phyloP scores from a whole-genome alignment of 2,888 invertebrate species.

The Aleiodes testaceus region DNA sequence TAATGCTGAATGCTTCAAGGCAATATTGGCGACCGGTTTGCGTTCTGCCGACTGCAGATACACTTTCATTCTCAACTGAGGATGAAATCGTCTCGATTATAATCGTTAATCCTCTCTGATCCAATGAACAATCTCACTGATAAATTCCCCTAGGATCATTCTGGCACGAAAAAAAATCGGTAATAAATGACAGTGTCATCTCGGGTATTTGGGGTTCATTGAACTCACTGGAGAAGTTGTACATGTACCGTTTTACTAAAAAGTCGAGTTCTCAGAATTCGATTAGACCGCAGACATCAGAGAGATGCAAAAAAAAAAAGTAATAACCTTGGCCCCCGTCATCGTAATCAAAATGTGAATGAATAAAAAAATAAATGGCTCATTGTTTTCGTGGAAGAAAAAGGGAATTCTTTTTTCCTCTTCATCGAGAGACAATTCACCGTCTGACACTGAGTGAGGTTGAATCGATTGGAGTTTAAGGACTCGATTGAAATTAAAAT shows the following conservation, averaged over 20 bases:
- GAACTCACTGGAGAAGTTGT: slow-evolving; percentile 38
- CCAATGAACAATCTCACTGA: slow-evolving; percentile 1
- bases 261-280: slow-evolving; percentile 37
- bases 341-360: no score
- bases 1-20: slow-evolving; percentile 17
- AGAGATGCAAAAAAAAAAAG: background rate
- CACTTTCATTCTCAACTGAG: slow-evolving; percentile 45
- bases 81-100: slow-evolving; percentile 27
- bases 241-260: slow-evolving; percentile 23
- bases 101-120: slow-evolving; percentile 30
- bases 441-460: slow-evolving; percentile 7
- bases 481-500: slow-evolving; percentile 8
- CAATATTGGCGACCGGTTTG: slow-evolving; percentile 40
- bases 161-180: background rate
- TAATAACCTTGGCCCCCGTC: slow-evolving; percentile 10
- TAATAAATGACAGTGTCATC: slow-evolving; percentile 41
- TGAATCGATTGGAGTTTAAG: slow-evolving; percentile 23
- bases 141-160: background rate
- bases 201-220: slow-evolving; percentile 48
- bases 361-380: no score
- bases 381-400: background rate
- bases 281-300: slow-evolving; percentile 20
- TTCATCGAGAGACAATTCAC: background rate
- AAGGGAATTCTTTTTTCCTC: background rate
- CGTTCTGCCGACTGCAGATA: slow-evolving; percentile 36